phyloP scores from a whole-genome alignment of 2,888 invertebrate genomes.

The Diarsia dahlii region DNA sequence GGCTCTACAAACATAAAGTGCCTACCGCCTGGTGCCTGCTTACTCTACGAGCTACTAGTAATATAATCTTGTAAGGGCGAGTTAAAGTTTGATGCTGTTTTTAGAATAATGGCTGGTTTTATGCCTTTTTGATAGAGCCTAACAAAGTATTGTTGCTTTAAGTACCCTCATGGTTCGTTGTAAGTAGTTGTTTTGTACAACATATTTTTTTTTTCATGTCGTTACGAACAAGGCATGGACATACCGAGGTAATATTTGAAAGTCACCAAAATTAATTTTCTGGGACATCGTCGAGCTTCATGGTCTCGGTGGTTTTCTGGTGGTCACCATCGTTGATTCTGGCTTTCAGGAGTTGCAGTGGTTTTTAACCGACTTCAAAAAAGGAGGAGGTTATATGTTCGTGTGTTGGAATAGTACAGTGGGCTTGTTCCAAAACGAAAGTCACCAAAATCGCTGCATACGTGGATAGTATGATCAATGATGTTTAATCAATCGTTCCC shows the following conservation, averaged over 20 bases:
- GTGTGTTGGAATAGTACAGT: no score
- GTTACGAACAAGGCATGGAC: not conserved
- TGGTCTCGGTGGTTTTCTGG: no score
- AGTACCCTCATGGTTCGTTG: not conserved
- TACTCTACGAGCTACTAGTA: slow-evolving; percentile 3
- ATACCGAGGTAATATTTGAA: not conserved
- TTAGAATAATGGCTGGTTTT: slow-evolving; percentile 9
- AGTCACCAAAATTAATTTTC: not conserved
- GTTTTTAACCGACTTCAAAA: no score
- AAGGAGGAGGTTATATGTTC: no score
- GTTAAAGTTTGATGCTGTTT: slow-evolving; percentile 9
- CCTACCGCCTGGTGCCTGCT: slow-evolving; percentile 1
- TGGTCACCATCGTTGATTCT: no score
- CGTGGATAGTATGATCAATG: no score
- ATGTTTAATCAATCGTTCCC: not conserved
- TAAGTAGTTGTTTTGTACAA: not conserved
- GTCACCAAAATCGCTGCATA: no score
- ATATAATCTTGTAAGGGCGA: slow-evolving; percentile 21
- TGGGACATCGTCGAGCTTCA: no score
- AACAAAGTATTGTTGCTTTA: slow-evolving; percentile 1
- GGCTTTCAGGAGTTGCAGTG: no score
- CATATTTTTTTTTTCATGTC: not conserved
- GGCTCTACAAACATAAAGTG: slow-evolving; percentile 18
- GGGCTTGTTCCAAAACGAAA: no score
- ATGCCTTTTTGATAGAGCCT: slow-evolving; percentile 7